These are phyloP conservation scores for Habrosyne pyritoides DNA, from an alignment of 2,888 invertebrate species.

Conservation along the genomic window DNA sequence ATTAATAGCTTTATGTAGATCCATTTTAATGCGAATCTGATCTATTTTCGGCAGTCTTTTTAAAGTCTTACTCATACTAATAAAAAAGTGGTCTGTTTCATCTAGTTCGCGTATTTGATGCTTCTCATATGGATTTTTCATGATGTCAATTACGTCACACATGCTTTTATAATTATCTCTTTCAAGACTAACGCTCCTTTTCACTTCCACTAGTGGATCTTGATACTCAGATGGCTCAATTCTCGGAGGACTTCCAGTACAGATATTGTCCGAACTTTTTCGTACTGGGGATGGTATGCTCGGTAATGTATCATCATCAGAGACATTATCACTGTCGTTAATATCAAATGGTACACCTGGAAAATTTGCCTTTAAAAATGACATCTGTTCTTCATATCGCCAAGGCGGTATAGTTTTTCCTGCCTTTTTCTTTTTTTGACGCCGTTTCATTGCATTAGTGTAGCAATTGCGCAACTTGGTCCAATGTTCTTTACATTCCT, in stretches of 20 bases:
- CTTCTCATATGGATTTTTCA: background rate
- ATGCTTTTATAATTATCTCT: background rate
- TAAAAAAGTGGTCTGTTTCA: background rate
- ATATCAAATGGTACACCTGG: background rate
- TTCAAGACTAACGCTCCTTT: too few relatives aligned
- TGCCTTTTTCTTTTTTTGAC: background rate
- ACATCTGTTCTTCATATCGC: background rate
- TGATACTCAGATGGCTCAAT: too few relatives aligned
- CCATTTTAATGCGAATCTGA: background rate
- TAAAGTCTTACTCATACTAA: slow-evolving; percentile 1
- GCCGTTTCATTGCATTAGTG: background rate
- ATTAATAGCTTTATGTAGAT: slow-evolving; percentile 1
- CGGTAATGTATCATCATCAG: background rate
- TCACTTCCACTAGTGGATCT: too few relatives aligned
- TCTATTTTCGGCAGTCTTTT: slow-evolving; percentile 4
- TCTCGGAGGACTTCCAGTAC: too few relatives aligned
- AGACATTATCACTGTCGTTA: background rate
- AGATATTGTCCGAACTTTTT: too few relatives aligned
- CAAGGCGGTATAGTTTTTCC: background rate
- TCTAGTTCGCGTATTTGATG: background rate
- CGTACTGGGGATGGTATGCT: too few relatives aligned
- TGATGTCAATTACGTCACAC: background rate
- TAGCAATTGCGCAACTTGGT: background rate
- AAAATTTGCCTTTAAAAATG: background rate
- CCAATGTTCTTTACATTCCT: background rate